Evolutionary conservation across 2,888 invertebrate species (phyloP).

Genomic region (Phytoseiulus persimilis): DNA sequence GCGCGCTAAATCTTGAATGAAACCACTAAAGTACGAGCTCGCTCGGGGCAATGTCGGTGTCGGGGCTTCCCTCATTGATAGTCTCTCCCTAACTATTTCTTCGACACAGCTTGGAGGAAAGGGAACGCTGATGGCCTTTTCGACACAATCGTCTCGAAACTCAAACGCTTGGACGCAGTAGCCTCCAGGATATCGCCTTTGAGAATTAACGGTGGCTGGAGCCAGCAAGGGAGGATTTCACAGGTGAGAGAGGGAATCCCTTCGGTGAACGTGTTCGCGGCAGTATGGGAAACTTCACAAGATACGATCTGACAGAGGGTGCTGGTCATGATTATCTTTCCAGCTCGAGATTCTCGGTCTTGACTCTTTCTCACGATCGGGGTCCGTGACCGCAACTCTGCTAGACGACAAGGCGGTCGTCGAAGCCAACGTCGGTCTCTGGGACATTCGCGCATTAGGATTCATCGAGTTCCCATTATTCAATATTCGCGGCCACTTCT

Average conservation of each 20-base stretch:
- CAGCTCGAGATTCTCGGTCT: background rate
- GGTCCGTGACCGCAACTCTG: background rate
- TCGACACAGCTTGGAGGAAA: background rate
- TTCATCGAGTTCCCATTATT: background rate
- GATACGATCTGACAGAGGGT: no score
- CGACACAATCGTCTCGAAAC: background rate
- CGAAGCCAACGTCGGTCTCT: background rate
- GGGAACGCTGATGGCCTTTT: background rate
- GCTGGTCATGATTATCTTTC: background rate
- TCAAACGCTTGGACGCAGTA: background rate
- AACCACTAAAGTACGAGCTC: no score
- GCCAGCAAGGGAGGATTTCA: background rate
- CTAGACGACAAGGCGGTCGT: background rate
- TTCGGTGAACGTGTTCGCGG: no score
- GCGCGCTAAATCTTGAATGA: no score
- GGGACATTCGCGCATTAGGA: background rate
- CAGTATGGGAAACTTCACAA: no score
- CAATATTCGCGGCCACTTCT: background rate
- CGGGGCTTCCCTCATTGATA: no score
- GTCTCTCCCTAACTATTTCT: background rate
- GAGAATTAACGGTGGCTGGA: background rate
- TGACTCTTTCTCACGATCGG: background rate
- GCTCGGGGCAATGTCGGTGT: no score
- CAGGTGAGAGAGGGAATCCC: background rate
- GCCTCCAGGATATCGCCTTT: background rate